These are phyloP conservation scores for Pelobates cultripes DNA, from an alignment of 2,797 vertebrate genomes.

Conservation along the genomic window DNA sequence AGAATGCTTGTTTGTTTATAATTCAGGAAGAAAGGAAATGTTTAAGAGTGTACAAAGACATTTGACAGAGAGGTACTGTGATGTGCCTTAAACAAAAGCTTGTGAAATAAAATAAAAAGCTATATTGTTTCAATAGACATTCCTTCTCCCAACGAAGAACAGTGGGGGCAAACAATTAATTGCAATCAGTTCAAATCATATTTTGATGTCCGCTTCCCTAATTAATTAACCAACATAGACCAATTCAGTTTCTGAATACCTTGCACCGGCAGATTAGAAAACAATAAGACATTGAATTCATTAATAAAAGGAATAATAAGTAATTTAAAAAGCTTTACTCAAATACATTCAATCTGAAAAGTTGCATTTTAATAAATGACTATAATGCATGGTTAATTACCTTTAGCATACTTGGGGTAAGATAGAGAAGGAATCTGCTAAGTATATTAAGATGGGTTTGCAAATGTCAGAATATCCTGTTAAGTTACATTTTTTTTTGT, in stretches of 20 bases:
- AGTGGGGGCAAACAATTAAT: constrained; percentile 31
- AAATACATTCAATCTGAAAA: constrained; percentile 36
- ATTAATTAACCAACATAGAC: constrained; percentile 36
- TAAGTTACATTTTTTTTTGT: not conserved
- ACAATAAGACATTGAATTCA: constrained; percentile 33
- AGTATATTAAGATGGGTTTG: not conserved
- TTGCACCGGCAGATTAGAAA: constrained; percentile 40
- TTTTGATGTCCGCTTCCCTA: constrained; percentile 35
- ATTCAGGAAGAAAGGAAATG: not conserved
- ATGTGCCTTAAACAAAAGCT: not conserved
- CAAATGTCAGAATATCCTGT: not conserved
- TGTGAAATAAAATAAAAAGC: not conserved
- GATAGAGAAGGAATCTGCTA: constrained; percentile 3
- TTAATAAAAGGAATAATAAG: constrained; percentile 44
- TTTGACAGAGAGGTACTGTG: not conserved
- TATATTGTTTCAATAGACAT: not conserved
- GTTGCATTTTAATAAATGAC: constrained; percentile 37
- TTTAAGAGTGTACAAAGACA: not conserved
- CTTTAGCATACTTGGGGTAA: not conserved
- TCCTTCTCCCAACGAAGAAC: constrained; percentile 1
- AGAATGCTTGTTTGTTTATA: no score
- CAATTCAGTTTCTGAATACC: constrained; percentile 8
- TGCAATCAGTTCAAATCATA: constrained; percentile 24
- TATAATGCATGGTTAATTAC: constrained; percentile 45
- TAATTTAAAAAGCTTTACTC: constrained; percentile 27